Evolutionary conservation across 2,113 vertebrate species (phyloP), one percentile per base, ranked within the genome.

Genomic region (Loxodonta africana): DNA sequence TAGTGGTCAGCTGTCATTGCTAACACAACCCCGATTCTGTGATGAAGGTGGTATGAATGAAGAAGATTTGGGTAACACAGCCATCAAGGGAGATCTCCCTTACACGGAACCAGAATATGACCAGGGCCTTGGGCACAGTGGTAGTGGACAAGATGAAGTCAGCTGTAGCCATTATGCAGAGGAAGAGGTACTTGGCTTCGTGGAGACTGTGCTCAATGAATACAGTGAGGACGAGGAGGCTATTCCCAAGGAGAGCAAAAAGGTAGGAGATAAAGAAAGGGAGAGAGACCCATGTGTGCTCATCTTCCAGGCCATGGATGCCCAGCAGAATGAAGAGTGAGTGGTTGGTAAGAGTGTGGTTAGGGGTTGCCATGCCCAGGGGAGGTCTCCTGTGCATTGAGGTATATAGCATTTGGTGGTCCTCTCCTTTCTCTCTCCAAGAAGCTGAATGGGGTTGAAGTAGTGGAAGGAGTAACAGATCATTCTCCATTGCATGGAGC

Each of bases 1-100:
- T 33, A 96, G 48, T 81, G 44, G 9, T 96, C 96, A 21, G 96
- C 89, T 10, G 96, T 94, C 95, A 95, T 63, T 2, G 83, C 95
- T 73, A 92, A 1, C 23, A 98, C 69, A 80, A 97, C 62, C 4
- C 82, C 92, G 95, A 96, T 20, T 90, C 80, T 0, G 37, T 8
- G 6, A 89, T 94, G 67, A 91, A 97, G 25, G 78, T 48, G 48
- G 30, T n/a, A 6, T 94, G 93, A 57, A 87, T 97, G 81, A 97
- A 90, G 23, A 89, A 48, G 48, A 48, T 86, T 46, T 95, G 15
- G 0, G 9, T 18, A 12, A 95, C 65, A 48, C 91, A 97, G 6
- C 80, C 48, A 18, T 93, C 23, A 2, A 94, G 93, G 41, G 80
- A 81, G 41, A 96, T 37, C 0, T 37, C 25, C 41, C 83, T n/a